phyloP scores from a whole-genome alignment of 2,888 invertebrate genomes.

The Gastracanthus pulcherrimus region DNA sequence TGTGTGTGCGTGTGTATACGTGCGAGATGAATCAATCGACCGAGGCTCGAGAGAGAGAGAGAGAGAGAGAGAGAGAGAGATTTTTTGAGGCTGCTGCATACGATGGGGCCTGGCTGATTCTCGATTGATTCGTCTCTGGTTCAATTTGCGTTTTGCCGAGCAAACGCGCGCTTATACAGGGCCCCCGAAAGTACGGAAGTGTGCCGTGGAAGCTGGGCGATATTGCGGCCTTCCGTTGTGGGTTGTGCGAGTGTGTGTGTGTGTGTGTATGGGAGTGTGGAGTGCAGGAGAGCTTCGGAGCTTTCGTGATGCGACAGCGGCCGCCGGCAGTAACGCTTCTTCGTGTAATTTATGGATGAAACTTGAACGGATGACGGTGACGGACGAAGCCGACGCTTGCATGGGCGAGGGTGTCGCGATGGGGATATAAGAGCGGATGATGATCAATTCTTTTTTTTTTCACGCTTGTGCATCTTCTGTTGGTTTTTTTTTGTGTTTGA shows the following conservation, averaged over 20 bases:
- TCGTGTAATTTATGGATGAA: constrained; percentile 48
- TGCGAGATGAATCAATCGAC: constrained; percentile 52
- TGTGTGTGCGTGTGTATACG: background rate
- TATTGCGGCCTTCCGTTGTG: constrained; percentile 45
- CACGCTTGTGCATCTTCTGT: background rate
- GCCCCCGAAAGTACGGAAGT: constrained; percentile 43
- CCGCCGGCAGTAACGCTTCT: constrained; percentile 7
- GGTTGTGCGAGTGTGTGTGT: too few species aligned
- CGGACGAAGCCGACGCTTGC: constrained; percentile 15
- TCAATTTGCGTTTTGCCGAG: constrained; percentile 42
- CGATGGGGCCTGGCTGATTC: background rate
- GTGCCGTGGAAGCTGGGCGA: too few species aligned
- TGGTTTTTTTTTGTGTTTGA: background rate
- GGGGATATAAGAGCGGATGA: constrained; percentile 1
- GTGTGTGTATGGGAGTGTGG: too few species aligned
- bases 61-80: too few species aligned
- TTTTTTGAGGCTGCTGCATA: background rate
- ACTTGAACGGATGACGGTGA: constrained; percentile 47
- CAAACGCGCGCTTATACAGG: background rate
- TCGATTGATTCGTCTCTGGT: constrained; percentile 53
- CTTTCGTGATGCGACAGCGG: constrained; percentile 3
- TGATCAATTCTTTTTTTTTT: constrained; percentile 25
- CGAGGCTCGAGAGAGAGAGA: constrained; percentile 16
- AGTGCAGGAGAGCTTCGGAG: too few species aligned
- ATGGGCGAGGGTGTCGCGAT: background rate